Percentiles rank a stretch among this genome's conserved stretches.
Evolutionary conservation across 2,113 vertebrate species (phyloP).

Genomic region (Apodemus speciosus): DNA sequence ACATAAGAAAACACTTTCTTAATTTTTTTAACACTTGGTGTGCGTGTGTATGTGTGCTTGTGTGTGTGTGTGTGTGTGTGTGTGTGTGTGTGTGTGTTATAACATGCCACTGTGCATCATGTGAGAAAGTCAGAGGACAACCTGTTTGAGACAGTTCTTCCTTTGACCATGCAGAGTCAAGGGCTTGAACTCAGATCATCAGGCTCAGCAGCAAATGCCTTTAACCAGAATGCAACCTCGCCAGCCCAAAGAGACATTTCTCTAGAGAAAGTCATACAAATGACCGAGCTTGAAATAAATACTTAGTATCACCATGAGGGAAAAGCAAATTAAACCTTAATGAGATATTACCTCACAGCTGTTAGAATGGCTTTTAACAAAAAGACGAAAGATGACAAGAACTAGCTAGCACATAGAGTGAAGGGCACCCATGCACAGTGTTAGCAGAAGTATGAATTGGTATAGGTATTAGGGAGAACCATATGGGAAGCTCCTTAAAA

Average conservation of each 20-base stretch:
- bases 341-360: neutral
- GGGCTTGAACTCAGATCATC: neutral
- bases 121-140: neutral
- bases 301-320: neutral
- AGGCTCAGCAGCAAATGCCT: neutral
- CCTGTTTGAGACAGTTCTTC: neutral
- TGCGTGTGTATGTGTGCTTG: neutral
- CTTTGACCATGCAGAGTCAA: neutral
- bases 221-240: neutral
- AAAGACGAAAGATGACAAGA: neutral
- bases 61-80: neutral
- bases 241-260: neutral
- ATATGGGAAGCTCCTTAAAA: neutral
- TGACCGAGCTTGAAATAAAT: neutral
- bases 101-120: neutral
- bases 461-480: neutral
- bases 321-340: neutral
- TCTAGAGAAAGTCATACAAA: neutral
- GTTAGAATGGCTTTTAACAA: neutral
- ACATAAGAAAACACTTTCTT: neutral
- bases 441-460: neutral
- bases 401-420: neutral
- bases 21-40: neutral
- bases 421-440: neutral
- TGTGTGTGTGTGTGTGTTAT: neutral